Conservation (phyloP, 2,888 invertebrate genomes). For the Meloe dianella region DNA sequence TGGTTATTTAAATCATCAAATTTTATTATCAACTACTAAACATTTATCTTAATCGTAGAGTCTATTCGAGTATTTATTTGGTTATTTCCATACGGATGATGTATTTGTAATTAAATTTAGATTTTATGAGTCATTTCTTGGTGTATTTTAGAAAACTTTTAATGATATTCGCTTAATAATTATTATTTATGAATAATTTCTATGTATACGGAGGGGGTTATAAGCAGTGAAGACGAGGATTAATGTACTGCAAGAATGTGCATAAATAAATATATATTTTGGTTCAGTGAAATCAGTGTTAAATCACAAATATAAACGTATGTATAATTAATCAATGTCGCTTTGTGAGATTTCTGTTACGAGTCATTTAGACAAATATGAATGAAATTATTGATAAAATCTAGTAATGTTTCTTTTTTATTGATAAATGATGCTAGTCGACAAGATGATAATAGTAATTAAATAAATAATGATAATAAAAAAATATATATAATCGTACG, state of each 20-base stretch:
- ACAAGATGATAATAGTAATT: conserved; percentile 1
- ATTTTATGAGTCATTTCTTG: neutral
- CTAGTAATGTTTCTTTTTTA: neutral
- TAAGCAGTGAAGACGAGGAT: neutral
- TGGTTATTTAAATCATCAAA: neutral
- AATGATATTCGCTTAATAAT: neutral
- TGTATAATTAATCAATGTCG: conserved; percentile 28
- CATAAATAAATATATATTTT: neutral
- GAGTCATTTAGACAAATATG: conserved; percentile 22
- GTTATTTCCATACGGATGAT: neutral
- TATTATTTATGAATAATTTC: neutral
- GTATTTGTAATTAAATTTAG: neutral
- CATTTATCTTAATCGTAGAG: neutral
- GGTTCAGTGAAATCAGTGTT: neutral
- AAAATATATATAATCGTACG: neutral
- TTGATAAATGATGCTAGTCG: neutral
- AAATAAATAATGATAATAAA: neutral
- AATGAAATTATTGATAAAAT: conserved; percentile 20
- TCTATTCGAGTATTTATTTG: neutral
- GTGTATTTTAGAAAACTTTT: neutral
- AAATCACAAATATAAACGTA: conserved; percentile 4
- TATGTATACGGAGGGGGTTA: neutral
- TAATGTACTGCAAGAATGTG: neutral
- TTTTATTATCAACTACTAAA: neutral
- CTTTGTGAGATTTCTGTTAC: conserved; percentile 21